These are phyloP conservation scores for Eulemur macaco DNA, from an alignment of 2,113 vertebrate species.

Conservation along the genomic window DNA sequence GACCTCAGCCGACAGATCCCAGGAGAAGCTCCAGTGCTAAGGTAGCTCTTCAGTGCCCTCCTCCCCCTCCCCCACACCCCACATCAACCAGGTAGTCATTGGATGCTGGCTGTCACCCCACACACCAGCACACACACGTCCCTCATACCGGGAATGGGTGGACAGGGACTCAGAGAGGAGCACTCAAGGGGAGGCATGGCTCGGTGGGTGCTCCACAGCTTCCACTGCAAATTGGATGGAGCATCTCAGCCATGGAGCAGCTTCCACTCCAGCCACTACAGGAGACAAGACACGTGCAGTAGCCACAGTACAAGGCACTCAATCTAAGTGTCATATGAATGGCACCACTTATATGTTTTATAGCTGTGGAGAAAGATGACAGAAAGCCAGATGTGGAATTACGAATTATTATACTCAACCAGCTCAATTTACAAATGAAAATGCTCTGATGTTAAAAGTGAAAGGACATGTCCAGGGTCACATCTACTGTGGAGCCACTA, in stretches of 20 bases:
- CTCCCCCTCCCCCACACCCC: no score
- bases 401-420: not conserved
- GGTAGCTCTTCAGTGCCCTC: not conserved
- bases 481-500: not conserved
- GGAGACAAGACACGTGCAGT: not conserved
- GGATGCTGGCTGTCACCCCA: not conserved
- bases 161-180: not conserved
- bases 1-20: not conserved
- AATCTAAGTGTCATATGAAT: not conserved
- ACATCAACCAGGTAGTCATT: not conserved
- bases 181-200: not conserved
- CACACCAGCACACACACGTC: not conserved
- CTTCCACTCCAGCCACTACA: not conserved
- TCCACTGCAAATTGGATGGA: not conserved
- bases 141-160: not conserved
- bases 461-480: not conserved
- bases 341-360: not conserved
- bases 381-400: not conserved
- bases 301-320: not conserved
- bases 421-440: not conserved
- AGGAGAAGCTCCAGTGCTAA: not conserved
- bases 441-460: not conserved
- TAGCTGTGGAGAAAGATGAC: not conserved
- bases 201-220: not conserved
- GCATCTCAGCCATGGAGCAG: no score